Base-by-base conservation (phyloP, 2,888 invertebrate genomes). In the Gasteruption jaculator region DNA sequence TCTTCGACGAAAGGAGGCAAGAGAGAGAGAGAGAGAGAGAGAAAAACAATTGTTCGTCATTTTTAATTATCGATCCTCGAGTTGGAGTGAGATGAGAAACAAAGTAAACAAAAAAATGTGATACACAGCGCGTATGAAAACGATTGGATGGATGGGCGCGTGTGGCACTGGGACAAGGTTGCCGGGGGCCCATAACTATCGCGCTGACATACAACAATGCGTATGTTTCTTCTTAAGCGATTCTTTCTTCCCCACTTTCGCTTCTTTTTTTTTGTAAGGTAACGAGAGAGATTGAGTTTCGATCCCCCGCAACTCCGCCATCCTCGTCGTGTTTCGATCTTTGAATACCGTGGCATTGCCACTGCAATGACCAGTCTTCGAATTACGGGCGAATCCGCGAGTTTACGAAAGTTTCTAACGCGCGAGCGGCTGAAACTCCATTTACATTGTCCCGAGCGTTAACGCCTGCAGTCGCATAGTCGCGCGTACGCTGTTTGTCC, bases 81-180 rank as follows among this genome's bases (percentile, higher is more conserved):
- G 38, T 43, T 44, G 45, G 43, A 46, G 46, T 41, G 37, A 42
- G 43, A 40, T 39, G 37, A 32, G 27, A n/a, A n/a, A n/a, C n/a
- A n/a, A n/a, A n/a, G n/a, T n/a, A n/a, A n/a, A n/a, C n/a, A n/a
- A n/a, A n/a, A n/a, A n/a, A n/a, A n/a, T n/a, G n/a, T n/a, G n/a
- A n/a, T n/a, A n/a, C n/a, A n/a, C n/a, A n/a, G n/a, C n/a, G n/a
- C n/a, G n/a, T n/a, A n/a, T n/a, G n/a, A n/a, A n/a, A n/a, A 30
- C 41, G 45, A 45, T 37, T 34, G 34, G 48, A 45, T 46, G 44
- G 48, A n/a, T n/a, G 43, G 48, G 45, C 49, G 51, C 46, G 53
- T 55, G 51, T 53, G 60, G 56, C 61, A 67, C 65, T 66, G 66
- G 65, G 66, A 68, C 68, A 68, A 68, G 68, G 68, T 64, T 67